Evolutionary conservation across 2,113 vertebrate genomes (phyloP), one percentile per base, ranked within the genome.

Genomic region (Chitala chitala): DNA sequence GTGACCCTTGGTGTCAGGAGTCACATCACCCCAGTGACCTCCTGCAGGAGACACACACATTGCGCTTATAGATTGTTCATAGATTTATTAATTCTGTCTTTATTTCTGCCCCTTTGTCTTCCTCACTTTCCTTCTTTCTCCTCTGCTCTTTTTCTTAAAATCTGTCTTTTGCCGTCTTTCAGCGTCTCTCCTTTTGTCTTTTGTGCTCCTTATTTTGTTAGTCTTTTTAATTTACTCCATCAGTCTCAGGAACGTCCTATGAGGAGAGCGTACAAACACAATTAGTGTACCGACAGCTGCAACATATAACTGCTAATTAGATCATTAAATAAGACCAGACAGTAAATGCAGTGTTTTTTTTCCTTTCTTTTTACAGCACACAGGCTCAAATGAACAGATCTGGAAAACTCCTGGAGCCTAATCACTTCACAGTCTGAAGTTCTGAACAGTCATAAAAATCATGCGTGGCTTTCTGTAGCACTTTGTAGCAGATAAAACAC

Each of bases 1-100:
- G 82, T 80, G 78, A 79, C 81, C 6, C 48, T 72, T 76, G 73
- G 73, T 85, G 85, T 88, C 85, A 88, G 82, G 86, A 86, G 86
- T 85, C 84, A 85, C 72, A n/a, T 24, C 20, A 4, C 40, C 38
- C 36, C 22, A 44, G 38, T 12, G 22, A 46, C 12, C 31, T 20
- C 46, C 42, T 75, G 54, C 42, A 74, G 72, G 77, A 74, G 80
- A 61, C 29, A 8, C n/a, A 13, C 8, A 26, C 9, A 1, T 48
- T 7, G 46, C 46, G 46, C 46, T 7, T 48, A 48, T 48, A 7
- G 5, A 5, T 48, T 48, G 46, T 9, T 48, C 5, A 5, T 5
- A 15, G 64, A 26, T 48, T 22, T 12, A 1, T 6, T 6, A 5
- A 12, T 38, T 29, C 7, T 10, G 29, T 15, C 31, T 6, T 38